phyloP scores from a whole-genome alignment of 1,140 invertebrate genomes.

The Leptestheria dahalacensis region DNA sequence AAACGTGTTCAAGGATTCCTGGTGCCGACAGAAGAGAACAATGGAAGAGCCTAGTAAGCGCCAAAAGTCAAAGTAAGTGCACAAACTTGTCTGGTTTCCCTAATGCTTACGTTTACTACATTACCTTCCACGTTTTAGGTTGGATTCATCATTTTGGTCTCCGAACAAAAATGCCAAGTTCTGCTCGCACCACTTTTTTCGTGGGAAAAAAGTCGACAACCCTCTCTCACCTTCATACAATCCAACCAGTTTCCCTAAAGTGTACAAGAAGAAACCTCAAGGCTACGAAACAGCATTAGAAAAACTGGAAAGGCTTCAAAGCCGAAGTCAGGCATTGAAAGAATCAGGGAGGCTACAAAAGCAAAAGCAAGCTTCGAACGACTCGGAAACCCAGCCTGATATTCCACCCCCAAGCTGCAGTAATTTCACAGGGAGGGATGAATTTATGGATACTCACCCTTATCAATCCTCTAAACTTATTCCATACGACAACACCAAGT shows the following conservation, averaged over 20 bases:
- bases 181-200: background rate
- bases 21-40: background rate
- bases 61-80: background rate
- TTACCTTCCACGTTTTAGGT: background rate
- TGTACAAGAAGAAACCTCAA: background rate
- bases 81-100: background rate
- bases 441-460: too few species aligned
- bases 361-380: background rate
- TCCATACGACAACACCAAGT: too few species aligned
- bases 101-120: background rate
- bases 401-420: too few species aligned
- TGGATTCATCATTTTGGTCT: background rate
- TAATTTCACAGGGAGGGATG: too few species aligned
- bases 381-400: background rate
- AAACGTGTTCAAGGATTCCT: too few species aligned
- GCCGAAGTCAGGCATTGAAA: background rate
- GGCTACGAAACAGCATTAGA: background rate
- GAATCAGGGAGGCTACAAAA: background rate
- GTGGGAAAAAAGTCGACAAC: background rate
- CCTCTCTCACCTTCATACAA: background rate
- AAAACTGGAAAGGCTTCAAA: background rate
- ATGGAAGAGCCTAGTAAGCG: background rate
- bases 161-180: background rate
- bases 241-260: background rate
- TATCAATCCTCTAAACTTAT: too few species aligned